Base-by-base conservation (phyloP, 2,888 invertebrate genomes). In the Euphydryas editha region DNA sequence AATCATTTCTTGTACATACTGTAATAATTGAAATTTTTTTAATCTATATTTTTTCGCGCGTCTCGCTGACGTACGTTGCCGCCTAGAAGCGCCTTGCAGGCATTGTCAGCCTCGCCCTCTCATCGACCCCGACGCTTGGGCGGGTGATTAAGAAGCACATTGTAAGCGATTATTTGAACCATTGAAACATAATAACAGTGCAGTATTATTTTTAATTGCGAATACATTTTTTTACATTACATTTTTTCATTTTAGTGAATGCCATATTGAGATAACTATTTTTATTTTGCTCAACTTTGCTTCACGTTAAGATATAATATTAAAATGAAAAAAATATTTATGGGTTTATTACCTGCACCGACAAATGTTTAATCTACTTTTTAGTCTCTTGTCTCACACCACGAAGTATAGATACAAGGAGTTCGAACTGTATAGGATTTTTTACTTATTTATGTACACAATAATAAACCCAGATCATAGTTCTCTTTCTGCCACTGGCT, bases 151-250 rank as follows among this genome's bases (percentile, higher is more conserved):
- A 54, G 54, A 54, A 17, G 54, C 21, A 24, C 49, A 24, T 13
- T 51, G 49, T 51, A 51, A 51, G 49, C 54, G 54, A 54, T 54
- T 54, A 54, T 36, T 17, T 36, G 36, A 54, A 54, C 21, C 54
- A 54, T 54, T 54, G 54, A 54, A 54, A 36, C 30, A 54, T 54
- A 54, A 54, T 54, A 51, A 51, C n/a, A 51, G 24, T n/a, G 36
- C 54, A 54, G 30, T 54, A 10, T 36, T 21, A 17, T 54, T n/a
- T 54, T 54, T 54, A 36, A 54, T 54, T 54, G 17, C 17, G 36
- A 30, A 36, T 54, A 30, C 54, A 17, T 54, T 21, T 54, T n/a
- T 24, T 7, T 24, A 8, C 49, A 46, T 46, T 49, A 20, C 11
- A 21, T 15, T 21, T 15, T 39, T 42, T 20, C 20, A 44, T 18